A percentile compares a stretch with the other conserved stretches of the same genome.
Conservation (phyloP, 2,888 invertebrate genomes). For the Stegophylla sp. region DNA sequence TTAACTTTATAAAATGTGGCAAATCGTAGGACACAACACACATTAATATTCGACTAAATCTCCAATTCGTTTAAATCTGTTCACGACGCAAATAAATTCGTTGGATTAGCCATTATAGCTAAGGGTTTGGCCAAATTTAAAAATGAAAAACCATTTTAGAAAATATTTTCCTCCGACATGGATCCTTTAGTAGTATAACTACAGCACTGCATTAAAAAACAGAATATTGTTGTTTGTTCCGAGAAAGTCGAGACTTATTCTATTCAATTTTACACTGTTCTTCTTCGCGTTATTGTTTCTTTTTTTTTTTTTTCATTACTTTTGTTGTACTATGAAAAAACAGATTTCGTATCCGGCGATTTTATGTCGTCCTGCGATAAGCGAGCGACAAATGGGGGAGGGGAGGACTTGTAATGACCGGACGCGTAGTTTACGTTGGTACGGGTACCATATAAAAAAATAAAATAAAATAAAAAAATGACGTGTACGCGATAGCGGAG, state of each 20-base stretch:
- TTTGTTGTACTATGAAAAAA: neutral
- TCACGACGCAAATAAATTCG: neutral
- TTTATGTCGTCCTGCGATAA: slow-evolving; percentile 1
- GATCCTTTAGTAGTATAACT: neutral
- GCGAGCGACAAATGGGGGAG: too few species aligned
- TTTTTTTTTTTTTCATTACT: neutral
- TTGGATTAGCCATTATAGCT: too few species aligned
- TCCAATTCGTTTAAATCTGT: neutral
- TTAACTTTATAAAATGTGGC: too few species aligned
- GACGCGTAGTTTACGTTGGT: neutral
- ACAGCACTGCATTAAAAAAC: too few species aligned
- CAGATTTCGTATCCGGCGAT: neutral
- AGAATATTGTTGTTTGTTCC: neutral
- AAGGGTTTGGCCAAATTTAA: neutral
- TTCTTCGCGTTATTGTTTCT: neutral
- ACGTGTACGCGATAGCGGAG: neutral
- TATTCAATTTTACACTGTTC: neutral
- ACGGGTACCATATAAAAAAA: neutral
- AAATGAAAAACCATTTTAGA: neutral
- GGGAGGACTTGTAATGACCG: too few species aligned
- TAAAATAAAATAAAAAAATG: slow-evolving; percentile 5
- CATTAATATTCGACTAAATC: neutral
- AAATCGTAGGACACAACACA: neutral
- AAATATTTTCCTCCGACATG: neutral
- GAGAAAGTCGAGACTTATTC: neutral